These are phyloP conservation scores for Ancistrus triradiatus DNA, from an alignment of 2,113 vertebrate species.

Conservation along the genomic window DNA sequence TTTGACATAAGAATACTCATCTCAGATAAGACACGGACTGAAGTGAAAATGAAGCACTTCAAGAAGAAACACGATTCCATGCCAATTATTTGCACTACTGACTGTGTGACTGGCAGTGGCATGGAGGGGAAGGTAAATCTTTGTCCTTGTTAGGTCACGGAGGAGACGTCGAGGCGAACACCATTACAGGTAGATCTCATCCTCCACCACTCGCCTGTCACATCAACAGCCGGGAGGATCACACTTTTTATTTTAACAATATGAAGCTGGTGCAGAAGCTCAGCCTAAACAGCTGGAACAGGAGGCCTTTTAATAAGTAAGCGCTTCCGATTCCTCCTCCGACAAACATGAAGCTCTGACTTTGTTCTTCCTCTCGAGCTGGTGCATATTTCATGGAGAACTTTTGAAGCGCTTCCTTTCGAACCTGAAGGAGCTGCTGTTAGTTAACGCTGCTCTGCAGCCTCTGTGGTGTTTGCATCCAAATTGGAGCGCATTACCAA, in stretches of 20 bases:
- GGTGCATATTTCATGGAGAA: neutral
- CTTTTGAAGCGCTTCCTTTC: neutral
- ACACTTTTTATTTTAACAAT: conserved; percentile 44
- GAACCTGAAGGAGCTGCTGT: neutral
- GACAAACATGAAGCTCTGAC: neutral
- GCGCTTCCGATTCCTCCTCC: neutral
- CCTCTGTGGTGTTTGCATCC: no score
- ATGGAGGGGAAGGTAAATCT: conserved; percentile 4
- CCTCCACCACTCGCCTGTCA: conserved; percentile 51
- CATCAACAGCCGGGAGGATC: conserved; percentile 38
- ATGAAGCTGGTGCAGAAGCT: no score
- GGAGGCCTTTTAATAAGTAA: neutral
- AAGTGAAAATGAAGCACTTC: conserved; percentile 14
- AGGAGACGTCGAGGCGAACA: neutral
- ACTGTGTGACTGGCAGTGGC: conserved; percentile 2
- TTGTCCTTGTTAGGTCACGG: conserved; percentile 24
- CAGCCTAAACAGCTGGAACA: no score
- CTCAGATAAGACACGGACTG: no score
- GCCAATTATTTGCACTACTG: conserved; percentile 11
- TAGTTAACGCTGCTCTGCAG: no score
- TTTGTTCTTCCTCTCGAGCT: neutral
- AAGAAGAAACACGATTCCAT: neutral
- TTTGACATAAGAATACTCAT: no score
- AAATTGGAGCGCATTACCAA: no score
- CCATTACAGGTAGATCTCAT: conserved; percentile 35